These are phyloP conservation scores for Verasper variegatus DNA, from an alignment of 2,113 vertebrate genomes.

Conservation along the genomic window DNA sequence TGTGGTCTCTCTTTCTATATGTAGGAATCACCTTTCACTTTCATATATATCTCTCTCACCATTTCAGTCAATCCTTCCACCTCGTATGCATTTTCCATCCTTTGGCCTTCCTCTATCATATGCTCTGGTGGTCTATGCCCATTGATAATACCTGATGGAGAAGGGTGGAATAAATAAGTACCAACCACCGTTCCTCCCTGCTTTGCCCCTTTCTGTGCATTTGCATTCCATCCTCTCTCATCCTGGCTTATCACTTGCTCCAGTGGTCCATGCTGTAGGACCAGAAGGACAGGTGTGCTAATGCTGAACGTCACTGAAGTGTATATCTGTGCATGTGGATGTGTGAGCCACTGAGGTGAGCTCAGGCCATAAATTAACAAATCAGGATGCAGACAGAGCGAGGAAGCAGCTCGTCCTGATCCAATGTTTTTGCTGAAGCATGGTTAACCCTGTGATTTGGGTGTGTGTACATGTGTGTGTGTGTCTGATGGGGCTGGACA, in stretches of 20 bases:
- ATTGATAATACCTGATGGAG: constrained; percentile 51
- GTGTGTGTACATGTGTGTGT: constrained; percentile 12
- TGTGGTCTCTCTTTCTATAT: constrained; percentile 14
- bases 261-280: constrained; percentile 55
- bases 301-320: constrained; percentile 35
- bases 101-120: constrained; percentile 53
- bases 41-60: neutral
- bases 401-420: constrained; percentile 30
- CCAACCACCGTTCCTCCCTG: constrained; percentile 3
- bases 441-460: constrained; percentile 51
- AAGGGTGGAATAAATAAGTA: constrained; percentile 45
- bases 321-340: constrained; percentile 25
- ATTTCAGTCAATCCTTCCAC: constrained; percentile 17
- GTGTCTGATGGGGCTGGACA: constrained; percentile 41
- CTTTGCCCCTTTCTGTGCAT: constrained; percentile 39
- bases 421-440: constrained; percentile 42
- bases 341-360: constrained; percentile 40
- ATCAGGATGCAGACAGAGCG: constrained; percentile 52
- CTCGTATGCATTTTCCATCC: constrained; percentile 11
- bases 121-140: constrained; percentile 68
- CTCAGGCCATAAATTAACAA: constrained; percentile 70
- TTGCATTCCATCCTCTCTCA: constrained; percentile 43
- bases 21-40: constrained; percentile 19
- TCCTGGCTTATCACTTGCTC: constrained; percentile 72
- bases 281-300: constrained; percentile 51